These are phyloP conservation scores for Lagocephalus sceleratus DNA, from an alignment of 2,797 vertebrate genomes.

Conservation along the genomic window DNA sequence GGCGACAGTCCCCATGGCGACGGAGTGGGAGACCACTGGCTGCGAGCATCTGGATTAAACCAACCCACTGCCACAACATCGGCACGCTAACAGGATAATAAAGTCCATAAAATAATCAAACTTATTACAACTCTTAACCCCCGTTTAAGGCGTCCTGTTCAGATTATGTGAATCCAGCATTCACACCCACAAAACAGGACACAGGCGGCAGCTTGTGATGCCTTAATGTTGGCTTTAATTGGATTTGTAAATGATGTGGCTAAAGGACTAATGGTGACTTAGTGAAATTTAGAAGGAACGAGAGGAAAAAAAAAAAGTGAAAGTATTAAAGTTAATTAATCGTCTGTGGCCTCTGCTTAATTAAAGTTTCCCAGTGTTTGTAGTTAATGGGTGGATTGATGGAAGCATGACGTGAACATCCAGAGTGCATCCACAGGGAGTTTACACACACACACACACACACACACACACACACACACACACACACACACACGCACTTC, in stretches of 20 bases:
- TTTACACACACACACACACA: slow-evolving; percentile 11
- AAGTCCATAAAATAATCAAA: slow-evolving; percentile 71
- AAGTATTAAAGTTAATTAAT: slow-evolving; percentile 74
- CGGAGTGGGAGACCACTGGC: slow-evolving; percentile 15
- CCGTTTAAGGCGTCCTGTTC: slow-evolving; percentile 55
- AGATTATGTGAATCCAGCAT: slow-evolving; percentile 48
- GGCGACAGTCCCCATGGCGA: slow-evolving; percentile 6
- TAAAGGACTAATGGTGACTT: slow-evolving; percentile 59
- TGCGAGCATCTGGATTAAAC: slow-evolving; percentile 46
- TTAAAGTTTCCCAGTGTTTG: slow-evolving; percentile 72
- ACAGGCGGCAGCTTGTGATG: slow-evolving; percentile 64
- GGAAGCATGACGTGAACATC: slow-evolving; percentile 53
- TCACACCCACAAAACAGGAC: slow-evolving; percentile 39
- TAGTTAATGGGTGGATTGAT: slow-evolving; percentile 64
- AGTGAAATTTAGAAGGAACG: slow-evolving; percentile 42
- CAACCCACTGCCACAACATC: slow-evolving; percentile 44
- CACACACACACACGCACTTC: slow-evolving; percentile 16
- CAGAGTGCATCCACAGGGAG: slow-evolving; percentile 42
- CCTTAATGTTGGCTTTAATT: slow-evolving; percentile 69
- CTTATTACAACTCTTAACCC: slow-evolving; percentile 71
- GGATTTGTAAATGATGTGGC: slow-evolving; percentile 70
- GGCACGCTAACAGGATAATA: slow-evolving; percentile 68
- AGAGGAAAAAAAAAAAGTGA: slow-evolving; percentile 33
- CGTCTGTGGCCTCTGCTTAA: slow-evolving; percentile 58
- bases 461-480: not conserved